These are phyloP conservation scores for Notarius lentiginosus DNA, from an alignment of 2,113 vertebrate genomes.

Conservation along the genomic window DNA sequence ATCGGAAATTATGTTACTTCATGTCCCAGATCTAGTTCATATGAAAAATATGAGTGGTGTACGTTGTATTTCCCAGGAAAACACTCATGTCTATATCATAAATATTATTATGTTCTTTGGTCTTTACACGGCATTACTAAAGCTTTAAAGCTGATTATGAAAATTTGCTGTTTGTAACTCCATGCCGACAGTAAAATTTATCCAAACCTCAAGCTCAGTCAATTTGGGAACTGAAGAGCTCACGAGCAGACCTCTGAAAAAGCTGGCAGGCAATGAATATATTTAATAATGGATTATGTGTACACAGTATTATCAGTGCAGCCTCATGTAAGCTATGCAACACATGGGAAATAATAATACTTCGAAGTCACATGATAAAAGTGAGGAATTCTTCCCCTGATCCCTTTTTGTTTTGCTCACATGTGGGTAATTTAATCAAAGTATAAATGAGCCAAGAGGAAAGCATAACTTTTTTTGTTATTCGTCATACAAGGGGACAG, in stretches of 20 bases:
- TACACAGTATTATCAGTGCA: slow-evolving; percentile 30
- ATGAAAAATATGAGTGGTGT: too few relatives aligned
- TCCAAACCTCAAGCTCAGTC: neutral
- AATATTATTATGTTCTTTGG: neutral
- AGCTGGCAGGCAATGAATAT: slow-evolving; percentile 16
- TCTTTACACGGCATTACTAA: neutral
- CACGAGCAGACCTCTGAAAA: slow-evolving; percentile 8
- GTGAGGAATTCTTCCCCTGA: slow-evolving; percentile 20
- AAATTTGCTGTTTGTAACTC: neutral
- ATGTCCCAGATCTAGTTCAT: too few relatives aligned
- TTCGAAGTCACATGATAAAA: slow-evolving; percentile 5
- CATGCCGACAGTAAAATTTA: neutral
- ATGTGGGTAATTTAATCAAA: slow-evolving; percentile 59
- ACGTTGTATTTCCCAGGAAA: too few relatives aligned
- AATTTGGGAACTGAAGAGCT: slow-evolving; percentile 16
- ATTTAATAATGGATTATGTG: slow-evolving; percentile 28
- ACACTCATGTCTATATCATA: too few relatives aligned
- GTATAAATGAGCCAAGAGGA: slow-evolving; percentile 54
- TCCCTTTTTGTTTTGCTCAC: slow-evolving; percentile 20
- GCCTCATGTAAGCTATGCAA: neutral
- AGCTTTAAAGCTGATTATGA: neutral
- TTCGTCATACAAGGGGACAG: slow-evolving; percentile 2
- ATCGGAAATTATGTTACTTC: too few relatives aligned
- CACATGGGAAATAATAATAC: slow-evolving; percentile 33
- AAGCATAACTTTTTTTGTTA: slow-evolving; percentile 48